These are phyloP conservation scores for Formica selysi DNA, from an alignment of 1,140 invertebrate genomes.

Conservation along the genomic window DNA sequence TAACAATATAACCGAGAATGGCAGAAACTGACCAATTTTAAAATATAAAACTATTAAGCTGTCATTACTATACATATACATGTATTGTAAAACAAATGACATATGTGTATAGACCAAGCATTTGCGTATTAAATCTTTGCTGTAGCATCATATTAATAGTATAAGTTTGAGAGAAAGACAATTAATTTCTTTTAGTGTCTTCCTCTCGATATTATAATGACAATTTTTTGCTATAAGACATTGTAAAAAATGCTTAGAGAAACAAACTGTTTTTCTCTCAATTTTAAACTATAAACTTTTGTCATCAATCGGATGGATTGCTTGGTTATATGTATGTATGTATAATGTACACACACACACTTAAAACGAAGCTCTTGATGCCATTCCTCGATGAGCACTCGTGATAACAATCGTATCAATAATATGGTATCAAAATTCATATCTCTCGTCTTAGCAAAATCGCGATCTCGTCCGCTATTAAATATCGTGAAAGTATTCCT, in stretches of 20 bases:
- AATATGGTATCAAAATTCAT: constrained; percentile 40
- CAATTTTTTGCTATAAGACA: too few species aligned
- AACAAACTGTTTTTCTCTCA: background rate
- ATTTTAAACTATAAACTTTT: constrained; percentile 1
- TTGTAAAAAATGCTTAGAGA: background rate
- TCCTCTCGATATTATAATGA: background rate
- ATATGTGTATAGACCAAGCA: constrained; percentile 34
- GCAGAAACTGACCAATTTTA: constrained; percentile 72
- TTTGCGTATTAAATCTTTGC: constrained; percentile 13
- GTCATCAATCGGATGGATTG: background rate
- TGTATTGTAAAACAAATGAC: constrained; percentile 23
- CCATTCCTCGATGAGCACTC: background rate
- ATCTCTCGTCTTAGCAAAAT: constrained; percentile 33
- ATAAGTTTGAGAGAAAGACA: background rate
- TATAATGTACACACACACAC: too few species aligned
- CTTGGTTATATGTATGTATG: background rate
- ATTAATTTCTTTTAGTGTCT: constrained; percentile 5
- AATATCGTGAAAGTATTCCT: constrained; percentile 47
- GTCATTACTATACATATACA: constrained; percentile 10
- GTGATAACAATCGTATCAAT: constrained; percentile 34
- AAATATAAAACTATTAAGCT: constrained; percentile 54
- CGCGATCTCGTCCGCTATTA: constrained; percentile 31
- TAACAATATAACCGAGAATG: constrained; percentile 48
- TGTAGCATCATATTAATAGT: background rate
- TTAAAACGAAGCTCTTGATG: constrained; percentile 18